Evolutionary conservation across 2,797 vertebrate genomes (phyloP), one percentile per base, ranked within the genome.

Genomic region (Graptemys geographica): DNA sequence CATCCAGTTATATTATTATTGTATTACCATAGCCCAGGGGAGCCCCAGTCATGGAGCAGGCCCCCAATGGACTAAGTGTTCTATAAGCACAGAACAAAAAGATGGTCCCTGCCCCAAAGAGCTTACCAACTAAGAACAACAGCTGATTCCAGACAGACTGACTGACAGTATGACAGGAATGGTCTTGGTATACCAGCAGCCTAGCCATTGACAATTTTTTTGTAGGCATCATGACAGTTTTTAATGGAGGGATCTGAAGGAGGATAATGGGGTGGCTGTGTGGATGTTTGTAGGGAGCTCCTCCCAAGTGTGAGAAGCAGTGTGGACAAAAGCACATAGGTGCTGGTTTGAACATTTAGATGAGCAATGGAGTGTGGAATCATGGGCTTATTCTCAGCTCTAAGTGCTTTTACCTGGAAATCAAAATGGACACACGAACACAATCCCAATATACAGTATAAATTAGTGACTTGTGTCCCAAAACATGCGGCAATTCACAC

Each of bases 41-140:
- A 91, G 47, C 33, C 94, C 83, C 96, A 0, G 0, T 94, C 44
- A 8, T 87, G 84, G 78, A 83, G 57, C 62, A 93, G 86, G 86
- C 92, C 47, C 47, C 59, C 92, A 56, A 83, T 83, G 72, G 78
- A 7, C 28, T 92, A 90, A 47, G 83, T 25, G 28, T 1, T 55
- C 11, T 59, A 94, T 79, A 59, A 94, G 33, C 72, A 92, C 86
- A 86, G 94, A 94, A 95, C 90, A 12, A 86, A 91, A 94, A 95
- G n/a, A 49, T 87, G 12, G 5, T 47, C 27, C 11, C n/a, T 90
- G 27, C 33, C 11, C 18, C 57, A 92, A 84, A 78, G 27, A 88
- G 33, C 33, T n/a, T 78, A 49, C 79, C 25, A 41, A 9, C 13
- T 9, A 47, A 3, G 8, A 89, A 78, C 41, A 49, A 28, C 37